Base-by-base conservation (phyloP, 1,140 invertebrate genomes). In the Linepithema humile region DNA sequence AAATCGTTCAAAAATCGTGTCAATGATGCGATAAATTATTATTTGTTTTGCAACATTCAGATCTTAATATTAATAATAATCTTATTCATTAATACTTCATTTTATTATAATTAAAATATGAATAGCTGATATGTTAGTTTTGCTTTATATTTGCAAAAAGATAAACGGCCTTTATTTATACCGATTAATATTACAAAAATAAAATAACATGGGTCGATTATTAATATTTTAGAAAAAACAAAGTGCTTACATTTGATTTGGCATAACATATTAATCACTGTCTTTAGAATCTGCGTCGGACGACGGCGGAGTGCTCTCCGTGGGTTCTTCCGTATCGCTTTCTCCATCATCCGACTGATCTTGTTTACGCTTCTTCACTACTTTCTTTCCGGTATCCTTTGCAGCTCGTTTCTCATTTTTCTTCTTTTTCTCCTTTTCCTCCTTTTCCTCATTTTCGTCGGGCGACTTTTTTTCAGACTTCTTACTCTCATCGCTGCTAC, bases 401-500 rank as follows among this genome's bases (percentile, higher is more conserved):
- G 2, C 17, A 1, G 73, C 17, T 40, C 67, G 57, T 48, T 85
- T 65, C 9, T 70, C 64, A 45, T 1, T 12, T 32, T 72, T 82
- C 17, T 82, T 70, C 29, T 72, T 57, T 10, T 43, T 80, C 17
- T 55, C n/a, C n/a, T n/a, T n/a, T 35, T 88, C 89, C 35, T 86
- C 70, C 64, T 92, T 92, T 26, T 92, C 91, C 1, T 90, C 84
- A 3, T 92, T 90, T 17, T 91, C 92, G 9, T 92, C 88, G 43
- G 91, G 90, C 0, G 88, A 92, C 15, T 91, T 90, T 50, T 93
- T 93, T 40, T 86, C 90, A 1, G 69, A 60, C 85, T 90, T 92
- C 85, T 89, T 38, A 89, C 95, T 95, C 4, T 95, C 96, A 82
- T 93, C 93, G 57, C 93, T 94, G 74, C 95, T 96, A 89, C 96